Evolutionary conservation across 37 sponge, comb jelly and placozoan genomes (phyloP), one percentile per base, ranked within the genome.

Genomic region (Oopsacas minuta): DNA sequence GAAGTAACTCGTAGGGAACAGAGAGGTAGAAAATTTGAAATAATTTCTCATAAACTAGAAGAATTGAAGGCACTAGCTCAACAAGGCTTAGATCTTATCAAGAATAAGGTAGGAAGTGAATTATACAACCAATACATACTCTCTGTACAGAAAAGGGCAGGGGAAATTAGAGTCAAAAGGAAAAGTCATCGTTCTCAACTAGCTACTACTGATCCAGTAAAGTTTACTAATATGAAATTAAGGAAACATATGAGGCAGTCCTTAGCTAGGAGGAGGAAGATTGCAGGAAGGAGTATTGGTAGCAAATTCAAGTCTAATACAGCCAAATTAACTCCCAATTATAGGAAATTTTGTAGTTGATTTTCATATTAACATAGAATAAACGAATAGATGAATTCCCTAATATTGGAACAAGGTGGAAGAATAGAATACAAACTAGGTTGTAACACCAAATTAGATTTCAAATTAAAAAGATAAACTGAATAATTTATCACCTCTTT

Each of bases 11-110:
- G 75, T 5, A 46, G 51, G 51, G 17, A 17, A 22, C 28, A 61
- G 75, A 12, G 22, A 3, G 17, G 17, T 3, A 61, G 75, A n/a
- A 20, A 3, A 3, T 25, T 3, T 25, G 32, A 12, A 3, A 34
- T 12, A 3, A 12, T 61, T 25, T 25, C 75, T 5, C 75, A 61
- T 5, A 61, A 61, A 61, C 75, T 32, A 12, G 75, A 61, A 12
- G 75, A 61, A n/a, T 34, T 61, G 75, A 61, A 61, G 75, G 75
- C 30, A 3, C 75, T 61, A 3, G 75, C 75, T 25, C 75, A 61
- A 34, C 32, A 61, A n/a, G 20, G 75, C 1, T 12, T 61, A 34
- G 75, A 61, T 61, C 75, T 61, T 20, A 61, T 61, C 75, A 61
- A 12, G 75, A n/a, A 12, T 5, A 61, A 61, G 75, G 75, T 61